These are phyloP conservation scores for Galeopsomyia nigrocyanea DNA, from an alignment of 2,888 invertebrate genomes.

Conservation along the genomic window DNA sequence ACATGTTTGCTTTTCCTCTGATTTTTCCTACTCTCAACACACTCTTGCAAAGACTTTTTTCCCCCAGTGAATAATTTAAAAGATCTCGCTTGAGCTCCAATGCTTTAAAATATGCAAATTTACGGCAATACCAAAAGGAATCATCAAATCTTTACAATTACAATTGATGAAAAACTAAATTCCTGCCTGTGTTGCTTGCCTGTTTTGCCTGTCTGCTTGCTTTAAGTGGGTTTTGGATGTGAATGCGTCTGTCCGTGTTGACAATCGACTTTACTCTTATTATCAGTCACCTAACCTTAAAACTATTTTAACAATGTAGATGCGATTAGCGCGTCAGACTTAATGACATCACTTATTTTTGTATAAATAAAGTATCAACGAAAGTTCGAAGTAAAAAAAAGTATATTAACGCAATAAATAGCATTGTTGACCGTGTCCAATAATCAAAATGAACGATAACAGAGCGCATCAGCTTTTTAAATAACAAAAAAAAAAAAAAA, in stretches of 20 bases:
- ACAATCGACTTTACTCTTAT: conserved; percentile 37
- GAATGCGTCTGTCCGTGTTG: conserved; percentile 50
- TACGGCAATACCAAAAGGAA: neutral
- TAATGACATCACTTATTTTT: conserved; percentile 42
- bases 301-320: conserved; percentile 25
- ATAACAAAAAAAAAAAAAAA: conserved; percentile 21
- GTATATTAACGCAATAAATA: conserved; percentile 27
- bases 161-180: conserved; percentile 1
- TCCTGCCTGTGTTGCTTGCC: conserved; percentile 41
- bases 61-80: neutral
- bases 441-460: conserved; percentile 32
- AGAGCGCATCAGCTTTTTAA: conserved; percentile 30
- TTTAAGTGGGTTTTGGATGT: conserved; percentile 52
- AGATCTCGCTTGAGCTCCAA: conserved; percentile 22
- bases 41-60: neutral
- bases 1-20: conserved; percentile 14
- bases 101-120: conserved; percentile 23
- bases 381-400: conserved; percentile 31
- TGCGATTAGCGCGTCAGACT: conserved; percentile 35
- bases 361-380: conserved; percentile 32
- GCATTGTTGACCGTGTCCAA: conserved; percentile 36
- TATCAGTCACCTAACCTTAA: conserved; percentile 27
- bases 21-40: conserved; percentile 19
- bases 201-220: conserved; percentile 51
- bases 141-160: neutral